Evolutionary conservation across 2,888 invertebrate species (phyloP), one percentile per base, ranked within the genome.

Genomic region (Plebejus melissa): DNA sequence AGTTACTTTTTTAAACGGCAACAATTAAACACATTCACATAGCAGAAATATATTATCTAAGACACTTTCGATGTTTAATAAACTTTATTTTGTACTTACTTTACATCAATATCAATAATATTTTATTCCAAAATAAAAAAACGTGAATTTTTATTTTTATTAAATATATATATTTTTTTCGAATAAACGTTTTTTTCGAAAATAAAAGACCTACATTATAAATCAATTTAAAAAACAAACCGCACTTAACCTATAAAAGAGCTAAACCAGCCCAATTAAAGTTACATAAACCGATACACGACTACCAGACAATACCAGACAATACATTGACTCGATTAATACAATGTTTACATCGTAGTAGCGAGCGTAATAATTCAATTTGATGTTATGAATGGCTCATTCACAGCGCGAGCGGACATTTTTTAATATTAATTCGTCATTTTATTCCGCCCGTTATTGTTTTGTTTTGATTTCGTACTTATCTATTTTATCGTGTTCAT

Each of bases 331-430:
- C 71, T 28, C 28, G 46, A 71, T 71, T 71, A 71, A 46, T 71
- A 71, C 71, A 46, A 46, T 71, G 71, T 71, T 71, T 71, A 71
- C 71, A 71, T 28, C 71, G 71, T 71, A 11, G 71, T 41, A 22
- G 71, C 41, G 46, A 22, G 38, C 38, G 70, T 41, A 71, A 71
- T 71, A 71, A 71, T 71, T 71, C 72, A 54, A 71, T 72, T 50
- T 72, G 46, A 71, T 71, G 50, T 72, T 72, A 72, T 72, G 72
- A 72, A 72, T 72, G 72, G 50, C 46, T 50, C 72, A 72, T 72
- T 72, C 72, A 72, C 5, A 1, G 32, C 6, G 65, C 65, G 32
- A 65, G 65, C 65, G 32, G 32, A 65, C 65, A 65, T 65, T 65
- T 65, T 60, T 65, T 36, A 65, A 65, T 65, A 65, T 65, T 65